Evolutionary conservation across 2,888 invertebrate species (phyloP), one percentile per base, ranked within the genome.

Genomic region (Brachyopa scutellaris): DNA sequence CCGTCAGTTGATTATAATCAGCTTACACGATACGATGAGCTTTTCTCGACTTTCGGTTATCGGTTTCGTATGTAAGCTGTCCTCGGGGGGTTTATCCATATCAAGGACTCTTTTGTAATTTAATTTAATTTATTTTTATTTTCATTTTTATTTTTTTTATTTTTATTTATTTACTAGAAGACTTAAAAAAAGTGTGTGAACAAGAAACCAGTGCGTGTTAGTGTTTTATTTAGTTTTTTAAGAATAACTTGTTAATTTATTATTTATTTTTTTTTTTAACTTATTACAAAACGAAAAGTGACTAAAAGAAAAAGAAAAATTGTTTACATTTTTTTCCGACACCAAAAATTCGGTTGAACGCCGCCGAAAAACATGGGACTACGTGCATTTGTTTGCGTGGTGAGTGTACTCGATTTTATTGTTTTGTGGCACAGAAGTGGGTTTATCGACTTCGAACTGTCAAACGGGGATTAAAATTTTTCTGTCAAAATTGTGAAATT

Each of bases 1-100:
- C 7, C 49, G 53, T 73, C 62, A 73, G 72, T 73, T 47, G 62
- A 62, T 64, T 55, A 62, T 55, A 45, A 62, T 64, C 72, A 64
- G 53, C 62, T 55, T 38, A 45, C 45, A 55, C 55, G 62, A 53
- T 36, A 62, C 40, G 72, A 73, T 73, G 62, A 73, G 62, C 72
- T 55, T 69, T 62, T 36, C 26, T 55, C 42, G 26, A 62, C 72
- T 33, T 45, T 47, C 55, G 62, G 53, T 42, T 61, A 42, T 23
- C 31, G 45, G 15, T 42, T 29, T 61, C 29, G 23, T 26, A 61
- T 47, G 42, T 69, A 69, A 69, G 69, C 57, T 57, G 19, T 8
- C 57, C 26, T 57, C 36, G 36, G 45, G 31, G 51, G 33, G 55
- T 23, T 47, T 47, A 17, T 33, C 47, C 33, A 13, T 47, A 26